A percentile compares a stretch with the other conserved stretches of the same genome.
phyloP scores from a whole-genome alignment of 2,113 vertebrate genomes.

The Ameiurus melas region DNA sequence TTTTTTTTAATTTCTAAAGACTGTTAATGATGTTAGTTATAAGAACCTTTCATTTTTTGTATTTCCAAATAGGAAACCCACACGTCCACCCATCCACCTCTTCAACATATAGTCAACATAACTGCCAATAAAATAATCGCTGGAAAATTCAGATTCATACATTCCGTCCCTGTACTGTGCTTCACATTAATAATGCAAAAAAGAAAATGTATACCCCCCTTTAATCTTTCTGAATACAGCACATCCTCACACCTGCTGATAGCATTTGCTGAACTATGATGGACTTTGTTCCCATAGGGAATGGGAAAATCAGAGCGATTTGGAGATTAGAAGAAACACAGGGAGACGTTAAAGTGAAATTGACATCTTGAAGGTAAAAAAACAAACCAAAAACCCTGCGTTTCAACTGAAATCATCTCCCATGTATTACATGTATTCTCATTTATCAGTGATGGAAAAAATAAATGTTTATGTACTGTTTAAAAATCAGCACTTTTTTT shows the following conservation, averaged over 20 bases:
- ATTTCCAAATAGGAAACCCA: not conserved
- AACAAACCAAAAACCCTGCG: not conserved
- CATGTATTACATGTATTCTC: not conserved
- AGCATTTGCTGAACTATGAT: slow-evolving; percentile 5
- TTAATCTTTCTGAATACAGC: not conserved
- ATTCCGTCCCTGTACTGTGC: not conserved
- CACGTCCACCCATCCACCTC: not conserved
- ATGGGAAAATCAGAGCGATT: not conserved
- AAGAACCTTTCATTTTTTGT: not conserved
- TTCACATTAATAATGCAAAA: not conserved
- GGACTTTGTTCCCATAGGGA: not conserved
- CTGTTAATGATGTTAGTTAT: not conserved
- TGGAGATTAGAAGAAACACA: not conserved
- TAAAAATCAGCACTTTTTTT: not conserved
- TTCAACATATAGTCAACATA: not conserved
- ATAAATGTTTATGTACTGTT: not conserved
- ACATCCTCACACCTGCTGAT: slow-evolving; percentile 3
- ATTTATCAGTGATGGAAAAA: not conserved
- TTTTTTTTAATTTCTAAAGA: not conserved
- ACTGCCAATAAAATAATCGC: not conserved
- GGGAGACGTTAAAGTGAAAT: not conserved
- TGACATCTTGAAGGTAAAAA: not conserved
- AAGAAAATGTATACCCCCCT: not conserved
- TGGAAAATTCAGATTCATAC: not conserved
- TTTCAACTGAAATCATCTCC: not conserved